A percentile compares a stretch with the other conserved stretches of the same genome.
Conservation (phyloP, 2,888 invertebrate genomes). For the Lycia hirtaria region DNA sequence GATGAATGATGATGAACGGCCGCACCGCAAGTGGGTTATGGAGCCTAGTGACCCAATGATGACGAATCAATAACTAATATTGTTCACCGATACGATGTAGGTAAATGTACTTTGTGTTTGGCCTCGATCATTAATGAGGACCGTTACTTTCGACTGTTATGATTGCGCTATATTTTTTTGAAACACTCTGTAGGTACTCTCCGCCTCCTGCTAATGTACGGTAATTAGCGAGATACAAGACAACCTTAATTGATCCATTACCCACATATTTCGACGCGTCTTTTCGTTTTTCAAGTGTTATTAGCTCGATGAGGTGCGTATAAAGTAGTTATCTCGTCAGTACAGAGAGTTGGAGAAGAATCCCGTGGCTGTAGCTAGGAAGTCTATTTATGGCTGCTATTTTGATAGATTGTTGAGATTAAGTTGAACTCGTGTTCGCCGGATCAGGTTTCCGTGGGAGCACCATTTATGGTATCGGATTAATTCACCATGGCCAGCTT, state of each 20-base stretch:
- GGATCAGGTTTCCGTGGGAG: conserved; percentile 76
- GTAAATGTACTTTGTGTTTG: conserved; percentile 64
- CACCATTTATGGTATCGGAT: conserved; percentile 77
- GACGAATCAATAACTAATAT: conserved; percentile 71
- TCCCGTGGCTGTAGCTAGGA: conserved; percentile 73
- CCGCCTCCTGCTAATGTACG: conserved; percentile 54
- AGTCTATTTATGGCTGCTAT: conserved; percentile 78
- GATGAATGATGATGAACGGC: conserved; percentile 21
- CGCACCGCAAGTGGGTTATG: conserved; percentile 47
- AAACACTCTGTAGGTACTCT: conserved; percentile 58
- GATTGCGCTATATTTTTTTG: conserved; percentile 77
- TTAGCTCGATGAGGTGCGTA: conserved; percentile 27
- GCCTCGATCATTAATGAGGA: conserved; percentile 81
- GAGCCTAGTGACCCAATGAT: conserved; percentile 46
- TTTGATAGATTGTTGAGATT: conserved; percentile 70
- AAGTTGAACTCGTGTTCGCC: conserved; percentile 67
- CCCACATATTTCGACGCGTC: conserved; percentile 22
- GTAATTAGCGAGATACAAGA: conserved; percentile 54
- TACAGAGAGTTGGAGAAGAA: conserved; percentile 50
- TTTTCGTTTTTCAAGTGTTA: conserved; percentile 31
- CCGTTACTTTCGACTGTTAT: conserved; percentile 79
- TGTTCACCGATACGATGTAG: conserved; percentile 57
- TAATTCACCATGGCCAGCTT: conserved; percentile 72
- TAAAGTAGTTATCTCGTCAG: conserved; percentile 38
- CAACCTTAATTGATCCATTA: conserved; percentile 35